Percentiles rank a stretch among this genome's conserved stretches.
These are phyloP conservation scores for Coboldia fuscipes DNA, from an alignment of 1,140 invertebrate species.

Conservation along the genomic window DNA sequence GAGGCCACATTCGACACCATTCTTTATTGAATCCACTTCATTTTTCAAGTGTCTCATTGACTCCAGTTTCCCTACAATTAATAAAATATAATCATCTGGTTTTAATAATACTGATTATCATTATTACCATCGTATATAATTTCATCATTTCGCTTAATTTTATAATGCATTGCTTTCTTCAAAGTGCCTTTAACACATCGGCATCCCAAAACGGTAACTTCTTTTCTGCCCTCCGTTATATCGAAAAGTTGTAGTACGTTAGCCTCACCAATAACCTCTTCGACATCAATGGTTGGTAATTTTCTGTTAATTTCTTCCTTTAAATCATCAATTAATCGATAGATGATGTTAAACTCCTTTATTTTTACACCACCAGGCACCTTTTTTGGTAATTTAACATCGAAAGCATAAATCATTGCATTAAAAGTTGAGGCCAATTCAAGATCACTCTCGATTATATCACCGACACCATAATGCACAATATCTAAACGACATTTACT, in stretches of 20 bases:
- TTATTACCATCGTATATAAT: constrained; percentile 52
- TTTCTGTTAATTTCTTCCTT: constrained; percentile 53
- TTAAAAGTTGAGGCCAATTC: constrained; percentile 69
- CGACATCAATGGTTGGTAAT: constrained; percentile 45
- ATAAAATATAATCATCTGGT: constrained; percentile 5
- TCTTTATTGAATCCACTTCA: constrained; percentile 67
- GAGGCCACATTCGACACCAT: constrained; percentile 72
- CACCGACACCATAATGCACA: constrained; percentile 77
- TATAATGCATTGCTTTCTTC: constrained; percentile 41
- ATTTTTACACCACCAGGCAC: constrained; percentile 30
- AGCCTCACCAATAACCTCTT: constrained; percentile 69
- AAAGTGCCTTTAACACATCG: constrained; percentile 59
- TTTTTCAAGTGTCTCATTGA: constrained; percentile 79
- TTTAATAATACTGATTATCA: no score
- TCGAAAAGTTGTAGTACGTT: constrained; percentile 66
- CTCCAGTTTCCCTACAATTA: constrained; percentile 35
- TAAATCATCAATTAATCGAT: constrained; percentile 74
- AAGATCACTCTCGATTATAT: constrained; percentile 60
- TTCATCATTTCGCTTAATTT: constrained; percentile 45
- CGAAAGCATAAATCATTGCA: constrained; percentile 74
- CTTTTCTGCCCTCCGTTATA: constrained; percentile 61
- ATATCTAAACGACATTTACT: constrained; percentile 60
- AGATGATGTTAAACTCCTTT: constrained; percentile 67
- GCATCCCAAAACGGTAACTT: constrained; percentile 73
- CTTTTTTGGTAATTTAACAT: constrained; percentile 33